phyloP scores from a whole-genome alignment of 2,113 vertebrate genomes.

The Falco punctatus region DNA sequence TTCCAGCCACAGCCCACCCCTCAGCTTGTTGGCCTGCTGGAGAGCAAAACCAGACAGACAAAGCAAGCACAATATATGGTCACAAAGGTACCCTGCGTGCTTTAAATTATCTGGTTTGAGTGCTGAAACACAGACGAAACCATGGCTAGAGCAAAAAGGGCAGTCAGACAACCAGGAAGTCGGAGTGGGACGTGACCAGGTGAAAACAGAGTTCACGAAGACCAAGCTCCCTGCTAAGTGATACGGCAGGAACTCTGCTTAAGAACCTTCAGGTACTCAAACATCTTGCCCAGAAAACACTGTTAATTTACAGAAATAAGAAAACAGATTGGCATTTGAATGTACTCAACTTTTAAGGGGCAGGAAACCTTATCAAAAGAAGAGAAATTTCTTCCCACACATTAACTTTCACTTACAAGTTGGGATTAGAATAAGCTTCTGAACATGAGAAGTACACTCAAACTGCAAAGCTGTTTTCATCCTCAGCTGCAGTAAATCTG shows the following conservation, averaged over 20 bases:
- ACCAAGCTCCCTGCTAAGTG: neutral
- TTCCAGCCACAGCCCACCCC: neutral
- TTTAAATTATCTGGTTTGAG: neutral
- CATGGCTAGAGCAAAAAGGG: neutral
- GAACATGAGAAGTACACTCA: neutral
- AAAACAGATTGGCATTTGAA: neutral
- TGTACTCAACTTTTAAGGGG: neutral
- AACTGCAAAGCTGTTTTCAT: neutral
- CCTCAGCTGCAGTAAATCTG: constrained; percentile 2
- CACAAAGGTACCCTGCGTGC: neutral
- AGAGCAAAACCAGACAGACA: neutral
- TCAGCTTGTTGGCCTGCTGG: neutral
- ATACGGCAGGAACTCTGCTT: neutral
- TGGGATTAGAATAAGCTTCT: neutral
- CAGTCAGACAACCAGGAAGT: neutral
- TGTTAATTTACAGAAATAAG: neutral
- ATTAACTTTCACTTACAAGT: neutral
- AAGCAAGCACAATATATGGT: neutral
- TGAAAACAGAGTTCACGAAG: neutral
- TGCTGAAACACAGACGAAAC: neutral
- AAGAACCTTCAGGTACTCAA: neutral
- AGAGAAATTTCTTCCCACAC: neutral
- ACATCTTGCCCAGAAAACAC: neutral
- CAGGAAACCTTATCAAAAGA: neutral
- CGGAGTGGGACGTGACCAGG: neutral